A percentile compares a stretch with the other conserved stretches of the same genome.
These are phyloP conservation scores for Charina bottae DNA, from an alignment of 2,113 vertebrate species.

Conservation along the genomic window DNA sequence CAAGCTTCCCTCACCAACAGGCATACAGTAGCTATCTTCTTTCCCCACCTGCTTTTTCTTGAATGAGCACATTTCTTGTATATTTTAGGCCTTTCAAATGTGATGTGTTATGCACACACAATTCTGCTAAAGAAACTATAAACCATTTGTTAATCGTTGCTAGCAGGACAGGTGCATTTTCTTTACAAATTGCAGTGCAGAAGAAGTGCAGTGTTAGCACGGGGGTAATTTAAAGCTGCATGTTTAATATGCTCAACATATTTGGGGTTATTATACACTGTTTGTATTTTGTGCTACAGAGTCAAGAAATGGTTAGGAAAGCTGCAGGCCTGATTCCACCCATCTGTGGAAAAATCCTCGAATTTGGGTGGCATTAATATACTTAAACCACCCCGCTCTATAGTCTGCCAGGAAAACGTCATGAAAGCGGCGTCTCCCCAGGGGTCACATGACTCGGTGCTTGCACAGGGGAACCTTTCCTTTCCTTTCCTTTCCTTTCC, in stretches of 20 bases:
- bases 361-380: background rate
- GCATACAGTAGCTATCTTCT: slow-evolving; percentile 37
- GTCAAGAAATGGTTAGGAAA: background rate
- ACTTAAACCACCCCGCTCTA: no score
- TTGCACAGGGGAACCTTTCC: no score
- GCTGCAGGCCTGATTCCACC: background rate
- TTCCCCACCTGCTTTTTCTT: slow-evolving; percentile 24
- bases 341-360: background rate
- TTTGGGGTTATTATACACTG: background rate
- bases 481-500: no score
- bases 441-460: no score
- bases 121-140: background rate
- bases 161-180: accelerated
- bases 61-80: background rate
- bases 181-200: background rate
- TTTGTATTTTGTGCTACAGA: background rate
- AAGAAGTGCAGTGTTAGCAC: background rate
- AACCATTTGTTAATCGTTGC: slow-evolving; percentile 10
- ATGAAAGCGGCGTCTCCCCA: no score
- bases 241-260: background rate
- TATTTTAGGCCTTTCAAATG: accelerated
- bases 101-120: accelerated
- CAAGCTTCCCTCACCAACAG: slow-evolving; percentile 42
- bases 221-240: background rate
- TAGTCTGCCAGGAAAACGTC: no score